Base-by-base conservation (phyloP, 1,140 invertebrate genomes). In the Philotrypesis tridentata region DNA sequence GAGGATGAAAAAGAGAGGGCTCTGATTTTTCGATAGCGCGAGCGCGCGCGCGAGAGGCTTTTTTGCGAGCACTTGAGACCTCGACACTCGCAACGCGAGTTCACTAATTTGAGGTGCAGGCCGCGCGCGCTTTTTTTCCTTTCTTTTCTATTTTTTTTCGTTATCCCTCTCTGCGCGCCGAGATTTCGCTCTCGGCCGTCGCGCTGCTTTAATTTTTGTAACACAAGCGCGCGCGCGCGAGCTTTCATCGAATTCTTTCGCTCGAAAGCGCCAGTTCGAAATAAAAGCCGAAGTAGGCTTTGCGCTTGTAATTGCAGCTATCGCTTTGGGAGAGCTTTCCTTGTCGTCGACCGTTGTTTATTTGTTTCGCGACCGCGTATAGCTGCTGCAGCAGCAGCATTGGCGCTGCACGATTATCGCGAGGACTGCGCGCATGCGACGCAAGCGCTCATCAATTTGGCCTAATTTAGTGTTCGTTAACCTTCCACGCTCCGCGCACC, bases 71-170 rank as follows among this genome's bases (percentile, higher is more conserved):
- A 72, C 31, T 80, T 65, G 55, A 63, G 31, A n/a, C 43, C 31
- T 73, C 37, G 37, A 43, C 71, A 31, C 43, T 72, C 29, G 55
- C 23, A 37, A 61, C 12, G 65, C 71, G 55, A 80, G 25, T 68
- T 55, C 40, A 68, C 71, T 80, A 80, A 67, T 80, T 80, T 80
- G 60, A 48, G 70, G 70, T 25, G 61, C 29, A n/a, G n/a, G n/a
- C n/a, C n/a, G 12, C 25, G 6, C 43, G 33, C 23, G 1, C n/a
- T 3, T 61, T 63, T 23, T 43, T 12, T 27, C 8, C 31, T 37
- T 3, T 8, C 17, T n/a, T n/a, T n/a, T n/a, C n/a, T n/a, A n/a
- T n/a, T n/a, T n/a, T n/a, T n/a, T n/a, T n/a, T n/a, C n/a, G n/a
- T n/a, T n/a, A n/a, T n/a, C n/a, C n/a, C n/a, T n/a, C n/a, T n/a